These are phyloP conservation scores for Venturia canescens DNA, from an alignment of 1,140 invertebrate genomes.

Conservation along the genomic window DNA sequence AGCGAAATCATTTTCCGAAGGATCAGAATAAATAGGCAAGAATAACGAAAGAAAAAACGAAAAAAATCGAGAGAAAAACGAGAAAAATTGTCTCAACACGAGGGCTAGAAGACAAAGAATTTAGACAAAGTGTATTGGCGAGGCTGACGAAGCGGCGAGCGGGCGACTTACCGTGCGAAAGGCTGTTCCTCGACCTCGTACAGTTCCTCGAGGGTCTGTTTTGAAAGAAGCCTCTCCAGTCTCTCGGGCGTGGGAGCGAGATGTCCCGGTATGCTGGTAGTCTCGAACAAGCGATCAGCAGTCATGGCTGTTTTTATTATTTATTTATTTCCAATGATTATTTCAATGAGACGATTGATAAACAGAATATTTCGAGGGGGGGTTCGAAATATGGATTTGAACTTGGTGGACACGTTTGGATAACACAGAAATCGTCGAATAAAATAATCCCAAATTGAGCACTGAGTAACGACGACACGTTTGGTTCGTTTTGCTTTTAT, in stretches of 20 bases:
- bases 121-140: background rate
- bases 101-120: background rate
- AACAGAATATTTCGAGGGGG: background rate
- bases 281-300: constrained; percentile 73
- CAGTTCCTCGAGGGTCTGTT: constrained; percentile 75
- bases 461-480: background rate
- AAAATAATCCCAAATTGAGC: constrained; percentile 10
- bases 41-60: background rate
- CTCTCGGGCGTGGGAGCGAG: constrained; percentile 75
- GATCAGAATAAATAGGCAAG: too few relatives aligned
- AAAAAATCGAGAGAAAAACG: background rate
- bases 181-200: constrained; percentile 78
- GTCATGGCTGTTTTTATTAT: constrained; percentile 62
- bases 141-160: background rate
- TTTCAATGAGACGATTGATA: background rate
- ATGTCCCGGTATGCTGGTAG: constrained; percentile 75
- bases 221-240: constrained; percentile 75
- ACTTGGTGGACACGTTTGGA: background rate
- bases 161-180: constrained; percentile 74
- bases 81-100: too few relatives aligned
- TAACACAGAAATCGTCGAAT: constrained; percentile 8
- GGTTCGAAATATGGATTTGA: too few relatives aligned
- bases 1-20: too few relatives aligned
- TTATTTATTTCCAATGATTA: background rate
- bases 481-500: background rate